A percentile compares a stretch with the other conserved stretches of the same genome.
These are phyloP conservation scores for Hippolais icterina DNA, from an alignment of 2,113 vertebrate species.

Conservation along the genomic window DNA sequence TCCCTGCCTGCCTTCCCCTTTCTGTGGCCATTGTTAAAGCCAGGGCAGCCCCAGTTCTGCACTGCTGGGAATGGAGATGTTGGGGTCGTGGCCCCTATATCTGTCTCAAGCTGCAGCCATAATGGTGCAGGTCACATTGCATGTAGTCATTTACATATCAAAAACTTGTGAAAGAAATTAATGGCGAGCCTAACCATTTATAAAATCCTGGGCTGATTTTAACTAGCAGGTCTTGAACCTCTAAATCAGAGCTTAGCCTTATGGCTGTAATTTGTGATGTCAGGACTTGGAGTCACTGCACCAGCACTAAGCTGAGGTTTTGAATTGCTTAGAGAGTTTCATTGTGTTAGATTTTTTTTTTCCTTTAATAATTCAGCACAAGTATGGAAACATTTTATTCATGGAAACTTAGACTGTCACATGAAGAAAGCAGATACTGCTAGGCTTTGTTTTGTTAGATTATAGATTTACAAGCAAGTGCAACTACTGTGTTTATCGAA, in stretches of 20 bases:
- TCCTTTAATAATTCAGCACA: not conserved
- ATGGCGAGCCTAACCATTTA: not conserved
- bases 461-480: not conserved
- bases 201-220: slow-evolving; percentile 13
- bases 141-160: slow-evolving; percentile 42
- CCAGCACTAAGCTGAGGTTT: not conserved
- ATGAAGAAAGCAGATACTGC: not conserved
- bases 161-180: slow-evolving; percentile 21
- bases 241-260: not conserved
- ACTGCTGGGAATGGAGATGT: not conserved
- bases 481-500: not conserved
- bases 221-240: slow-evolving; percentile 30
- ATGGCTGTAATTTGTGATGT: not conserved
- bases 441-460: not conserved
- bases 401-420: not conserved
- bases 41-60: not conserved
- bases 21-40: not conserved
- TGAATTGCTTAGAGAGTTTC: not conserved
- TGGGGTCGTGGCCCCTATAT: not conserved
- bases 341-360: not conserved
- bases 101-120: not conserved
- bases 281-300: not conserved
- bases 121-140: not conserved
- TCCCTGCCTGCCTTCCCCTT: not conserved
- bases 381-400: not conserved